Evolutionary conservation across 1,140 invertebrate species (phyloP).

Genomic region (Hermatobates lingyangjiaoensis): DNA sequence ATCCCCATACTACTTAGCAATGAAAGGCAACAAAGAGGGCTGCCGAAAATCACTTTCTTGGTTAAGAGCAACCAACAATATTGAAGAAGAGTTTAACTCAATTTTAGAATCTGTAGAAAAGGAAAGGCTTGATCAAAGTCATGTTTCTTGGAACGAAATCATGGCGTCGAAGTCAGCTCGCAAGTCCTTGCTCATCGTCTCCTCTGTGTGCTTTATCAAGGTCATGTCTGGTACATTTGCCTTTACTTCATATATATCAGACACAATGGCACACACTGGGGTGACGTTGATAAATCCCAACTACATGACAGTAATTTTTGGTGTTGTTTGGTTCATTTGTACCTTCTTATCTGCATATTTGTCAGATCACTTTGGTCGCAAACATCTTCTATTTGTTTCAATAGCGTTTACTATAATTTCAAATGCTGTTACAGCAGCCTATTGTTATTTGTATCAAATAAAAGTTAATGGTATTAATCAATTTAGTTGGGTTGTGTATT

Average conservation of each 20-base stretch:
- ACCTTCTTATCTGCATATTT: slow-evolving; percentile 21
- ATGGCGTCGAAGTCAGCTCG: slow-evolving; percentile 6
- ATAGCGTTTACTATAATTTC: slow-evolving; percentile 11
- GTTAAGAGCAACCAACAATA: slow-evolving; percentile 11
- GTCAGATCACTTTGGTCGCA: slow-evolving; percentile 22
- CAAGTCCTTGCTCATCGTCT: slow-evolving; percentile 11
- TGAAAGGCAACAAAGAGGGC: slow-evolving; percentile 8
- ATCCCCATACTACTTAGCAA: slow-evolving; percentile 49
- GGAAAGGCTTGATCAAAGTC: slow-evolving; percentile 4
- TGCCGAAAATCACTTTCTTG: slow-evolving; percentile 11
- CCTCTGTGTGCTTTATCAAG: slow-evolving; percentile 8
- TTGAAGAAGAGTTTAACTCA: slow-evolving; percentile 12
- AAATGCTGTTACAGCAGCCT: background rate
- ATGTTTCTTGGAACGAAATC: slow-evolving; percentile 12
- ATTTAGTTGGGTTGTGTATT: slow-evolving; percentile 20
- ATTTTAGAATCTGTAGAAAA: slow-evolving; percentile 11
- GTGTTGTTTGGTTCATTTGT: slow-evolving; percentile 19
- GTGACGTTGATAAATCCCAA: slow-evolving; percentile 17
- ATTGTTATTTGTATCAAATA: background rate
- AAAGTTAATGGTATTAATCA: background rate
- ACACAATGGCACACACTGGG: slow-evolving; percentile 25
- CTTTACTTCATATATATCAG: slow-evolving; percentile 21
- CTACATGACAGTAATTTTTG: slow-evolving; percentile 21
- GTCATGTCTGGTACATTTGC: slow-evolving; percentile 12
- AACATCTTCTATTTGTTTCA: slow-evolving; percentile 26